Percentiles rank a stretch among this genome's conserved stretches.
Conservation (phyloP, 2,888 invertebrate genomes). For the Ormyrus labotus region DNA sequence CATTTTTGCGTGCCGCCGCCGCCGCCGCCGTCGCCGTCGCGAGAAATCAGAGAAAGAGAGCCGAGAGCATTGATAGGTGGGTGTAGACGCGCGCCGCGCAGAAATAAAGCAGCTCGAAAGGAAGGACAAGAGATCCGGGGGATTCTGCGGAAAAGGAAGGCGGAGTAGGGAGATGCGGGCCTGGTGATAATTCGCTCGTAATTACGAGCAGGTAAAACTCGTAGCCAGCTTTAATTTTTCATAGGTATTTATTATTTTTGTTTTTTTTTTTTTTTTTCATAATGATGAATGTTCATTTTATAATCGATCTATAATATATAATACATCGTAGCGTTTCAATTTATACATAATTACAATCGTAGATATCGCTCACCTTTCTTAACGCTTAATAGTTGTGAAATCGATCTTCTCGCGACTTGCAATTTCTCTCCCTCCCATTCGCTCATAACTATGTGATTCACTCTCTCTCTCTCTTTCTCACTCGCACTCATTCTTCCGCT, state of each 20-base stretch:
- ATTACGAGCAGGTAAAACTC: conserved; percentile 25
- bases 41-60: conserved; percentile 44
- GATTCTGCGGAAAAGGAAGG: conserved; percentile 33
- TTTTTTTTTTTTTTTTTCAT: conserved; percentile 65
- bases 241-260: conserved; percentile 66
- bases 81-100: neutral
- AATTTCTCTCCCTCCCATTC: conserved; percentile 22
- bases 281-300: conserved; percentile 74
- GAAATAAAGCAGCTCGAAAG: conserved; percentile 45
- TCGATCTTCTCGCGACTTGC: conserved; percentile 64
- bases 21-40: conserved; percentile 8
- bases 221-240: conserved; percentile 61
- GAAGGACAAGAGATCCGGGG: conserved; percentile 25
- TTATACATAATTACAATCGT: conserved; percentile 72
- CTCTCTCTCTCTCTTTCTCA: conserved; percentile 10
- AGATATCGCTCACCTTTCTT: conserved; percentile 68
- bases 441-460: neutral
- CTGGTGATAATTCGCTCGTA: conserved; percentile 49
- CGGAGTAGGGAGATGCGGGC: conserved; percentile 28
- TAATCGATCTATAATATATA: conserved; percentile 75
- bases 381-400: conserved; percentile 68
- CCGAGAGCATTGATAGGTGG: neutral
- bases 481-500: neutral
- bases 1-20: conserved; percentile 40
- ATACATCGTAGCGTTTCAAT: conserved; percentile 75